A percentile compares a stretch with the other conserved stretches of the same genome.
phyloP scores from a whole-genome alignment of 2,888 invertebrate genomes.

The Willowsia nigromaculata region DNA sequence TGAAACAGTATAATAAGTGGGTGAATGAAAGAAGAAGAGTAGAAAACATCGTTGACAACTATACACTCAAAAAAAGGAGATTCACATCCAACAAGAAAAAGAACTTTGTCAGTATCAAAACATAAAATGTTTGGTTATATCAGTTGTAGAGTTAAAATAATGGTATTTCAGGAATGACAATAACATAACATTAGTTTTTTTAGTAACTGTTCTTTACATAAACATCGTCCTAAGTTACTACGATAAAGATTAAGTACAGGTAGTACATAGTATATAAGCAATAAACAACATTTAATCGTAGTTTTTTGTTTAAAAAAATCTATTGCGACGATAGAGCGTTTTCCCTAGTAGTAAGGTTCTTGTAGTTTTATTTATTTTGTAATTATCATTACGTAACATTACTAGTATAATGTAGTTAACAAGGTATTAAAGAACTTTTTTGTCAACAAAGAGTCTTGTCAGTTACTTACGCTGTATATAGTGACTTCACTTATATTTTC shows the following conservation, averaged over 20 bases:
- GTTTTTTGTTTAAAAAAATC: slow-evolving; percentile 24
- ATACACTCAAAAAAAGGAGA: too few species aligned
- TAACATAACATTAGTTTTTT: too few species aligned
- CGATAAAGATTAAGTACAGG: background rate
- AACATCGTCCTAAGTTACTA: background rate
- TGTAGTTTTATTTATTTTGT: background rate
- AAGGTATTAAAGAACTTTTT: slow-evolving; percentile 40
- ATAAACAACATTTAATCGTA: slow-evolving; percentile 29
- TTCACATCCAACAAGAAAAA: too few species aligned
- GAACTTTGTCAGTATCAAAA: too few species aligned
- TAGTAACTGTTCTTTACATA: background rate
- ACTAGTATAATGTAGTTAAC: slow-evolving; percentile 31
- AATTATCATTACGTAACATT: slow-evolving; percentile 13
- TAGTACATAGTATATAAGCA: slow-evolving; percentile 6
- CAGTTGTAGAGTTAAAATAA: too few species aligned
- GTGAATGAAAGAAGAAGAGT: too few species aligned
- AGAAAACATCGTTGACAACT: too few species aligned
- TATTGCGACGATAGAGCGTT: slow-evolving; percentile 58
- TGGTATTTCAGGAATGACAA: too few species aligned
- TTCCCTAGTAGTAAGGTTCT: background rate
- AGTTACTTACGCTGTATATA: slow-evolving; percentile 42
- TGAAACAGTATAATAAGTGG: background rate
- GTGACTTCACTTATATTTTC: background rate
- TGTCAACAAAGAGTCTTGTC: slow-evolving; percentile 68
- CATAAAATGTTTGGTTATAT: too few species aligned